Evolutionary conservation across 2,888 invertebrate genomes (phyloP), one percentile per base, ranked within the genome.

Genomic region (Spodoptera exigua): DNA sequence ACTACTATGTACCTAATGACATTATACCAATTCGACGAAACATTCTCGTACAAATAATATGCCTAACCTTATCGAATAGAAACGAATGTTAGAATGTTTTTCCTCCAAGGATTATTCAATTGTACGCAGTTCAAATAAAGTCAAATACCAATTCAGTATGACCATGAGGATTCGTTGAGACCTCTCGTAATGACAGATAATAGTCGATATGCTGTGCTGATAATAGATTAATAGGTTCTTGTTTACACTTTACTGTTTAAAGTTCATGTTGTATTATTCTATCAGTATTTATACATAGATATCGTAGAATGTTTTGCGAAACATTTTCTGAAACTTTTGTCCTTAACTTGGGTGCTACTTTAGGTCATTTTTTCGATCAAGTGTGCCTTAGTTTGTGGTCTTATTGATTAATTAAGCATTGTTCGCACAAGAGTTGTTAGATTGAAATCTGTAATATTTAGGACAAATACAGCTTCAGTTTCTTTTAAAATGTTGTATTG

Each of bases 171-270:
- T 53, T 32, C 18, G 62, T 58, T 45, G 44, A 36, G 47, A 13
- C 36, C 16, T 55, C 41, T 41, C 40, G 37, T 58, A 61, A 58
- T 52, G 43, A 12, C 44, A 48, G 49, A 51, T 59, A 54, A 60
- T 63, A 40, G 57, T 4, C 35, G 32, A 70, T 51, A 37, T 17
- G 41, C 21, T 3, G 41, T 13, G 44, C 40, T 43, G 48, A 27
- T 64, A 60, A 58, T 56, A 44, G 55, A 57, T 53, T 64, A 61
- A 71, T 64, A 27, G 48, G 35, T 34, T 27, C 27, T 58, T 46
- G 37, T 58, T 55, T 46, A 47, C 34, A 37, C 27, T 27, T 27
- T 0, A 7, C 27, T 9, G 36, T 52, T 11, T 60, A 57, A 55
- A 64, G 58, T 46, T 13, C 47, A 27, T 45, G 40, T 44, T 34